Conservation (phyloP, 2,113 vertebrate genomes). For the Morone chrysops region DNA sequence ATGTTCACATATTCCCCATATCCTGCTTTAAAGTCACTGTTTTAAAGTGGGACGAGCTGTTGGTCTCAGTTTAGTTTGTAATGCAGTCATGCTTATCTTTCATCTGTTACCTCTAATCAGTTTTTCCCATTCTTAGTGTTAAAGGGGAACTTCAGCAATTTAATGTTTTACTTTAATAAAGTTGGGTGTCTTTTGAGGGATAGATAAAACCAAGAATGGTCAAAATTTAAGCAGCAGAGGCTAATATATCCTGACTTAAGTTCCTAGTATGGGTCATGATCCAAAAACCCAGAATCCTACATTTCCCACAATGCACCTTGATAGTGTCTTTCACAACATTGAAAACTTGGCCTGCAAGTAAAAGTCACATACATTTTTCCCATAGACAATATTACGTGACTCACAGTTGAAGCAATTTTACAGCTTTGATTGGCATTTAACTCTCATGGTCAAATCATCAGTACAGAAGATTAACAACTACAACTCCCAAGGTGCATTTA, state of each 20-base stretch:
- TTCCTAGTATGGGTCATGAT: not conserved
- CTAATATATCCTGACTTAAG: not conserved
- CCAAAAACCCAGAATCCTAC: not conserved
- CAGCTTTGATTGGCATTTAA: too few relatives aligned
- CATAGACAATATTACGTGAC: not conserved
- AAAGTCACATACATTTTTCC: too few relatives aligned
- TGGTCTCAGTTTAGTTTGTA: not conserved
- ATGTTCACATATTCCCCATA: constrained; percentile 10
- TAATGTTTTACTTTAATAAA: not conserved
- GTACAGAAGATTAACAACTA: not conserved
- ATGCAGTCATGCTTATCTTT: constrained; percentile 12
- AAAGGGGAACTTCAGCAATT: constrained; percentile 4
- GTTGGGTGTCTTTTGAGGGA: not conserved
- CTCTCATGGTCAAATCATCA: too few relatives aligned
- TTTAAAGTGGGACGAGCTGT: not conserved
- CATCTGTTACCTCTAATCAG: constrained; percentile 6
- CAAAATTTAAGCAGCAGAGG: not conserved
- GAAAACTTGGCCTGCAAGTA: not conserved
- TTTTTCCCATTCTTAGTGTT: constrained; percentile 8
- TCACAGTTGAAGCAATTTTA: too few relatives aligned
- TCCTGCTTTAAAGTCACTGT: constrained; percentile 21
- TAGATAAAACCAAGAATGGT: not conserved
- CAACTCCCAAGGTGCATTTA: not conserved
- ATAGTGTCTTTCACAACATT: not conserved
- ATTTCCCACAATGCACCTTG: constrained; percentile 4